phyloP scores from a whole-genome alignment of 2,113 vertebrate genomes.

The Pseudolaguvia tuberculata region DNA sequence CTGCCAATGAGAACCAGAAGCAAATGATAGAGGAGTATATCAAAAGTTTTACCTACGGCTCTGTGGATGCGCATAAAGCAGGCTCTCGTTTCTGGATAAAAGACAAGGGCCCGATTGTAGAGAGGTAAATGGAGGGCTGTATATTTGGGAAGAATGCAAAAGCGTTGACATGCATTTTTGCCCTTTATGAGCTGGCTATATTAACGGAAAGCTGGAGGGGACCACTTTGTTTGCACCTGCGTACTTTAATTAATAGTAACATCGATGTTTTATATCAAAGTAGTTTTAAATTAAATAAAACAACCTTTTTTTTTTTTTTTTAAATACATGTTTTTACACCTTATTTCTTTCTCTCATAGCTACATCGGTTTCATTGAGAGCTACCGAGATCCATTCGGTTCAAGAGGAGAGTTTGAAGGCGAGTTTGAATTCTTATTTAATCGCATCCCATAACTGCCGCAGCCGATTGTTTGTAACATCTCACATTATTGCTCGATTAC shows the following conservation, averaged over 20 bases:
- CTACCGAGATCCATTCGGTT: slow-evolving; percentile 89
- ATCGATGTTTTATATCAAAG: neutral
- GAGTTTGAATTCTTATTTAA: slow-evolving; percentile 21
- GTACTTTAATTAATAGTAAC: too few relatives aligned
- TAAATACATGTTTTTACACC: neutral
- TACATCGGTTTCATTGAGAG: slow-evolving; percentile 93
- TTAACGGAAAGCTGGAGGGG: too few relatives aligned
- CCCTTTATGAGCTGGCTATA: too few relatives aligned
- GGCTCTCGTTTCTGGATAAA: slow-evolving; percentile 88
- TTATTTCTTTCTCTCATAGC: slow-evolving; percentile 57
- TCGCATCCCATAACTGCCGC: too few relatives aligned
- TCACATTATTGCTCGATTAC: neutral
- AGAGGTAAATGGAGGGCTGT: slow-evolving; percentile 68
- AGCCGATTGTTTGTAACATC: neutral
- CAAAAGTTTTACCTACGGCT: slow-evolving; percentile 79
- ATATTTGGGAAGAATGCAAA: neutral
- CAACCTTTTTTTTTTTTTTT: neutral
- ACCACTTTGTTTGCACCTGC: too few relatives aligned
- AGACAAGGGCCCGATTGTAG: slow-evolving; percentile 87
- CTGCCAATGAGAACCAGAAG: slow-evolving; percentile 79
- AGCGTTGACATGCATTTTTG: too few relatives aligned
- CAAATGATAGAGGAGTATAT: slow-evolving; percentile 80
- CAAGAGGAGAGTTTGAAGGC: slow-evolving; percentile 93
- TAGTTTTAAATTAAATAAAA: neutral
- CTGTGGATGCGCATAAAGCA: slow-evolving; percentile 81